A percentile compares a stretch with the other conserved stretches of the same genome.
Evolutionary conservation across 2,797 vertebrate species (phyloP).

Genomic region (Gobio occitaniae): DNA sequence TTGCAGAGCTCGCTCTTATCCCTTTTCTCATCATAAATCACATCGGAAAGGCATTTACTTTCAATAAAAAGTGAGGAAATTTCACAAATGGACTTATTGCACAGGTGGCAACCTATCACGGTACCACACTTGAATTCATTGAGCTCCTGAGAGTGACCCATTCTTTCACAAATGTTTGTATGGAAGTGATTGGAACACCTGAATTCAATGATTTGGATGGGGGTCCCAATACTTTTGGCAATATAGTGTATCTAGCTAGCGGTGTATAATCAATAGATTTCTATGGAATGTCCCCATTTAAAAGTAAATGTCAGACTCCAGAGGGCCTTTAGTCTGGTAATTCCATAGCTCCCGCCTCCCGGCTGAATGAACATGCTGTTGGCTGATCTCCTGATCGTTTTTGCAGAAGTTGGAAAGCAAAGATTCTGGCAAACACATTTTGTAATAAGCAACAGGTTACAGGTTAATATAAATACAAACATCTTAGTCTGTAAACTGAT

Average conservation of each 20-base stretch:
- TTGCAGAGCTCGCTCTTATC: no score
- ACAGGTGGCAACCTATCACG: no score
- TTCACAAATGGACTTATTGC: no score
- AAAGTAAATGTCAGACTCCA: background rate
- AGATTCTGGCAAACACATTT: slow-evolving; percentile 42
- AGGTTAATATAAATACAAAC: background rate
- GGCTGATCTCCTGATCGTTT: slow-evolving; percentile 46
- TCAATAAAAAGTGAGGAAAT: no score
- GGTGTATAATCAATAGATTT: background rate
- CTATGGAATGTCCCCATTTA: background rate
- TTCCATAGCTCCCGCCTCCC: slow-evolving; percentile 27
- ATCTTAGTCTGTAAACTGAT: background rate
- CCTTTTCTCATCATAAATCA: no score
- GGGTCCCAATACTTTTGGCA: no score
- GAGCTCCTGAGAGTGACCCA: no score
- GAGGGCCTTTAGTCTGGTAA: slow-evolving; percentile 34
- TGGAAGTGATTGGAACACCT: no score
- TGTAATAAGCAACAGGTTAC: slow-evolving; percentile 26
- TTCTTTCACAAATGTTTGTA: no score
- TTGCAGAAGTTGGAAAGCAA: slow-evolving; percentile 35
- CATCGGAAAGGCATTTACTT: no score
- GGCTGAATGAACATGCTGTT: slow-evolving; percentile 24
- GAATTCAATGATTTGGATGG: no score
- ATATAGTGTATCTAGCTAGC: background rate
- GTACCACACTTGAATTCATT: no score